These are phyloP conservation scores for Palloptera scutellata DNA, from an alignment of 2,888 invertebrate genomes.

Conservation along the genomic window DNA sequence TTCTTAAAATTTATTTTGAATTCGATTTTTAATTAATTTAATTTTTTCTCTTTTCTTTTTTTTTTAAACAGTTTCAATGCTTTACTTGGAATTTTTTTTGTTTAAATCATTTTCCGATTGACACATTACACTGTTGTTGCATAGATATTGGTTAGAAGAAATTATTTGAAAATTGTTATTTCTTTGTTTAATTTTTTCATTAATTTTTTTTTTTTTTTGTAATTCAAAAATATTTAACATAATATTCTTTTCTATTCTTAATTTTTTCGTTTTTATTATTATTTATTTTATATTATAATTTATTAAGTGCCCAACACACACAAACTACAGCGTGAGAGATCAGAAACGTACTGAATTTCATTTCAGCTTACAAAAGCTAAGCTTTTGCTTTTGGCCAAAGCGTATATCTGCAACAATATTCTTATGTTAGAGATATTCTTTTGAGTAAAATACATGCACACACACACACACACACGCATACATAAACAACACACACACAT, in stretches of 20 bases:
- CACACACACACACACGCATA: conserved; percentile 4
- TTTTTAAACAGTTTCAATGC: not conserved
- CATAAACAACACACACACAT: conserved; percentile 14
- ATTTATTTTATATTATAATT: conserved; percentile 12
- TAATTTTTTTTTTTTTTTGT: conserved; percentile 6
- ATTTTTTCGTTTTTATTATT: not conserved
- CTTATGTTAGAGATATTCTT: no score
- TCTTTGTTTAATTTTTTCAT: not conserved
- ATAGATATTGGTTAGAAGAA: not conserved
- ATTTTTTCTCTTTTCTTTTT: not conserved
- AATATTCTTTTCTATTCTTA: not conserved
- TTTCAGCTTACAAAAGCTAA: conserved; percentile 43
- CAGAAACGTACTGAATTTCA: conserved; percentile 54
- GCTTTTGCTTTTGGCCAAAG: conserved; percentile 15
- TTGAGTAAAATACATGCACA: not conserved
- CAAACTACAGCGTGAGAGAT: conserved; percentile 59
- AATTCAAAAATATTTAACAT: not conserved
- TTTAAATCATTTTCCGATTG: not conserved
- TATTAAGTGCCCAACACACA: conserved; percentile 39
- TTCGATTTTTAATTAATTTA: not conserved
- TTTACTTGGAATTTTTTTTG: not conserved
- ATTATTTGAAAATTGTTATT: not conserved
- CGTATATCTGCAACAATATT: no score
- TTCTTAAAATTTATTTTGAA: no score
- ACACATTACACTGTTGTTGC: not conserved